phyloP scores from a whole-genome alignment of 2,797 vertebrate genomes.

The Hydrocynus forskahlii region DNA sequence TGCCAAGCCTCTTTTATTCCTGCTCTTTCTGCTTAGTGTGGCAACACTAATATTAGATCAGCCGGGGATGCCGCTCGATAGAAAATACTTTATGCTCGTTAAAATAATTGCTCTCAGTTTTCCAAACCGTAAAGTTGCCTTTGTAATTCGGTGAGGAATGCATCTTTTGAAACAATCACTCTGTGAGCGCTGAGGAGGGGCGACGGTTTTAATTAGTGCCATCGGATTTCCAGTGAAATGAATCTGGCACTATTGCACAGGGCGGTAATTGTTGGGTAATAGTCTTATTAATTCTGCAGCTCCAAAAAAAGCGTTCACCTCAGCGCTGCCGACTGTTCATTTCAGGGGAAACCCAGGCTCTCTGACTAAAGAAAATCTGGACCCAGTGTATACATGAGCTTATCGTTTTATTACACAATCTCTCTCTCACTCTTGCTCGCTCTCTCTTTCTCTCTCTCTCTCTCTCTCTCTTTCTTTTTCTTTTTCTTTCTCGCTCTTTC shows the following conservation, averaged over 20 bases:
- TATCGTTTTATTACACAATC: constrained; percentile 81
- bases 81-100: constrained; percentile 79
- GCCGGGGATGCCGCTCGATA: constrained; percentile 70
- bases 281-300: constrained; percentile 93
- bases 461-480: constrained; percentile 23
- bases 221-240: constrained; percentile 83
- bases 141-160: constrained; percentile 74
- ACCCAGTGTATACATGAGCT: constrained; percentile 84
- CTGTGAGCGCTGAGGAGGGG: constrained; percentile 67
- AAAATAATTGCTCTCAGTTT: constrained; percentile 80
- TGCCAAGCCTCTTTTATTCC: constrained; percentile 39
- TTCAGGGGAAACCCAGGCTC: constrained; percentile 83
- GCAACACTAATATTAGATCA: constrained; percentile 78
- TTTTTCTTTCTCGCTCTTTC: background rate
- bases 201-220: constrained; percentile 79
- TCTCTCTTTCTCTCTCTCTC: constrained; percentile 46
- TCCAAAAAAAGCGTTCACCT: constrained; percentile 68
- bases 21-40: constrained; percentile 67
- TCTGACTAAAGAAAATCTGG: constrained; percentile 86
- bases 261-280: constrained; percentile 93
- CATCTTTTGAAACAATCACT: constrained; percentile 76
- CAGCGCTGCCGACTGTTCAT: constrained; percentile 42
- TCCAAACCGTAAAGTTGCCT: constrained; percentile 78
- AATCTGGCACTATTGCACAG: constrained; percentile 77
- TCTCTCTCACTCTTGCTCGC: constrained; percentile 27